Base-by-base conservation (phyloP, 2,113 vertebrate species). In the Oceanodroma tethys region DNA sequence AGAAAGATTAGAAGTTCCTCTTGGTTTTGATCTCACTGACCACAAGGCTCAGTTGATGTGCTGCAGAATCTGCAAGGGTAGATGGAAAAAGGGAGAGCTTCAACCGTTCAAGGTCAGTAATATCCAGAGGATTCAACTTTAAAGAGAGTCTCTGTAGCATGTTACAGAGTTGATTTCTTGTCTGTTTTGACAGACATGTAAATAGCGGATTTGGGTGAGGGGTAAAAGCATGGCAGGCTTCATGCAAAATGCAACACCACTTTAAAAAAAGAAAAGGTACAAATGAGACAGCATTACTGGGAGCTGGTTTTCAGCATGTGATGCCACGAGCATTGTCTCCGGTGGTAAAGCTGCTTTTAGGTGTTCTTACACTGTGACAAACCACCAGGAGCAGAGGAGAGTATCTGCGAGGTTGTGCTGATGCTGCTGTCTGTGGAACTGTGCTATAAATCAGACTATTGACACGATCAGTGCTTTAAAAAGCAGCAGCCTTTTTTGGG, bases 331-430 rank as follows among this genome's bases (percentile, higher is more conserved):
- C 6, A 1, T 43, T 53, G 47, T 83, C 68, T 85, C 4, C n/a
- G 16, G 25, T 4, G 19, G 43, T 70, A 14, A 82, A 93, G 84
- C 68, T 87, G 48, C 62, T 52, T 38, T 74, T 47, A 43, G 38
- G 1, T 0, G 0, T 73, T 40, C 60, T 79, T 67, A 6, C 11
- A 10, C 82, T 56, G 43, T 42, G 52, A 38, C 0, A 3, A 62
- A 32, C 45, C 34, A 43, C 78, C 78, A 25, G 43, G 45, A 67
- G 52, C 59, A 67, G 53, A 60, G 40, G 59, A 38, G 32, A 34
- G 34, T 29, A 25, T 62, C 73, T 78, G 25, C 4, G 6, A 26
- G 47, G n/a, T 13, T 66, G 47, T 59, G 58, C 32, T 65, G 48
- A 11, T 36, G 83, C 67, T 75, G 62, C 66, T 72, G 56, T 38